A percentile compares a stretch with the other conserved stretches of the same genome.
Evolutionary conservation across 2,888 invertebrate genomes (phyloP).

Genomic region (Tribolium freemani): DNA sequence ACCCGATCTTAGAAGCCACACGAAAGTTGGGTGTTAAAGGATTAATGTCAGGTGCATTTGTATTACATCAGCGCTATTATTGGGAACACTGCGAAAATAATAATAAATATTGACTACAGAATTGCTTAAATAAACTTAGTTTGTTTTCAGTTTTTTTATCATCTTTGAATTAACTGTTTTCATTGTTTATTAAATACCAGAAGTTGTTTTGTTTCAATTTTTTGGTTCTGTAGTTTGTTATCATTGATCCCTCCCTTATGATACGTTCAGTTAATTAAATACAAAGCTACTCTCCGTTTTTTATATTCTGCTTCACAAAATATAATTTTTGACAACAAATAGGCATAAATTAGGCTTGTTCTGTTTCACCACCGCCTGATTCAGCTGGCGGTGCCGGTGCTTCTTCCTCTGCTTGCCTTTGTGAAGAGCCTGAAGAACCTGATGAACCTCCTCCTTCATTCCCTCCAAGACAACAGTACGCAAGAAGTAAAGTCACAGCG

Average conservation of each 20-base stretch:
- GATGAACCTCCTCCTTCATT: neutral
- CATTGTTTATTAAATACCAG: too few relatives aligned
- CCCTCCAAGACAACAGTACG: neutral
- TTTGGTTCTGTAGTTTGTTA: too few relatives aligned
- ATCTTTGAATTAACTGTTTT: too few relatives aligned
- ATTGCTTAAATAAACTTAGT: too few relatives aligned
- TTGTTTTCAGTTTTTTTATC: too few relatives aligned
- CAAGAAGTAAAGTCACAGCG: neutral
- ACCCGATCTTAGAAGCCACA: neutral
- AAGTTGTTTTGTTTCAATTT: too few relatives aligned
- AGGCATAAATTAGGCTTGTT: neutral
- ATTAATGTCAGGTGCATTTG: neutral
- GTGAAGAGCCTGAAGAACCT: neutral
- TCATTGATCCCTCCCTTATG: too few relatives aligned
- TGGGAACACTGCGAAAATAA: too few relatives aligned
- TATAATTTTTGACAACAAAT: neutral
- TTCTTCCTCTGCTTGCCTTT: neutral
- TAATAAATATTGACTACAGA: too few relatives aligned
- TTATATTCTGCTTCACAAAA: neutral
- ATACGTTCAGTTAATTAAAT: neutral
- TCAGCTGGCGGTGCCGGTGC: neutral
- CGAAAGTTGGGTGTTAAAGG: neutral
- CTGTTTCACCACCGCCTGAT: neutral
- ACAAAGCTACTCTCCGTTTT: neutral
- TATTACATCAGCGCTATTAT: neutral